Base-by-base conservation (phyloP, 1,140 invertebrate species). In the Lysiphlebus fabarum region DNA sequence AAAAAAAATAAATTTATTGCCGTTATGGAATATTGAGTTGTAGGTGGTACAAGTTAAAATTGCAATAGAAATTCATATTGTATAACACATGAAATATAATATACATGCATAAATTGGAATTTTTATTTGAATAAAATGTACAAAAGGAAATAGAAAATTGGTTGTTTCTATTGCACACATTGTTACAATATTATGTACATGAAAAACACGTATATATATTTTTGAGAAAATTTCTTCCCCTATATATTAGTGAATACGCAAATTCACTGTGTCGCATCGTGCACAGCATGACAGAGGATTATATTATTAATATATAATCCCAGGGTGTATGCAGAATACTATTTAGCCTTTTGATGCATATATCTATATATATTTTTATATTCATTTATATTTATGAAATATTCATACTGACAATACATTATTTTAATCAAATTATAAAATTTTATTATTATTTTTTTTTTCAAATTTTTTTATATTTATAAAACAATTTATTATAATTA, bases 251-350 rank as follows among this genome's bases (percentile, higher is more conserved):
- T 44, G 42, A 17, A n/a, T 47, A 45, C 54, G 42, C 54, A 47
- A 56, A 56, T 56, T 56, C 53, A 55, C 10, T 51, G 54, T 47
- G 17, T 56, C 54, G 43, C 54, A 14, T 26, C 44, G 44, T 11
- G 8, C 40, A 41, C 8, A 10, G 44, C 54, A 47, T 56, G 42
- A 43, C 34, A 41, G n/a, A n/a, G 54, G 36, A 43, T 56, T 56
- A 56, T 56, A 56, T 54, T 42, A 56, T 56, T 56, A 56, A 56
- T 56, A 56, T 56, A 56, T 47, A 56, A 56, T 56, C 42, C 54
- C 54, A 11, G 17, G 8, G 47, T 49, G 43, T 56, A 47, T 56
- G 41, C 54, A 34, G 42, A 45, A 43, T 56, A 10, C 54, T 33
- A 45, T 56, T 54, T 42, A 56, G 36, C 26, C 40, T 26, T 42